phyloP scores from a whole-genome alignment of 2,797 vertebrate genomes.

The Odontamblyopus rebecca region DNA sequence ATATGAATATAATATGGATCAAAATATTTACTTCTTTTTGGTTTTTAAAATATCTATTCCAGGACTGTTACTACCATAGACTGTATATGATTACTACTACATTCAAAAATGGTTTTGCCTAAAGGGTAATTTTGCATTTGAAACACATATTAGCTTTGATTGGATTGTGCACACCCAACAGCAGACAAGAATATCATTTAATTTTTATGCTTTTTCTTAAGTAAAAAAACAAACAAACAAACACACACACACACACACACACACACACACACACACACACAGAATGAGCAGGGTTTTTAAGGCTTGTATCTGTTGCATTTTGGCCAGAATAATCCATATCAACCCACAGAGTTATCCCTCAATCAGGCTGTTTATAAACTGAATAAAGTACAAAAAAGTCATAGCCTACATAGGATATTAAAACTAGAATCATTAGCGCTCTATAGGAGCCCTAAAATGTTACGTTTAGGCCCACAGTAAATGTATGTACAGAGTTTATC shows the following conservation, averaged over 20 bases:
- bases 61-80: neutral
- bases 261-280: neutral
- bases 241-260: no score
- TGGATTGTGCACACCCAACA: neutral
- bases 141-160: neutral
- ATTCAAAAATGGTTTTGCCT: constrained; percentile 1
- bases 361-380: no score
- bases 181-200: neutral
- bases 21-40: neutral
- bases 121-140: constrained; percentile 2
- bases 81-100: neutral
- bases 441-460: neutral
- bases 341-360: no score
- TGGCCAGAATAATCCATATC: neutral
- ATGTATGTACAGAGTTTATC: constrained; percentile 5
- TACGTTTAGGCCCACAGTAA: neutral
- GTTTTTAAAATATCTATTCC: neutral
- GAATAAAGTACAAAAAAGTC: neutral
- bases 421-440: neutral
- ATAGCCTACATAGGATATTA: neutral
- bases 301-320: neutral
- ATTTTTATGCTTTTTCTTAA: neutral
- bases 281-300: neutral
- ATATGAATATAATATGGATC: neutral
- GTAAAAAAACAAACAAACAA: no score